Evolutionary conservation across 2,888 invertebrate genomes (phyloP), one percentile per base, ranked within the genome.

Genomic region (Athalia circularis): DNA sequence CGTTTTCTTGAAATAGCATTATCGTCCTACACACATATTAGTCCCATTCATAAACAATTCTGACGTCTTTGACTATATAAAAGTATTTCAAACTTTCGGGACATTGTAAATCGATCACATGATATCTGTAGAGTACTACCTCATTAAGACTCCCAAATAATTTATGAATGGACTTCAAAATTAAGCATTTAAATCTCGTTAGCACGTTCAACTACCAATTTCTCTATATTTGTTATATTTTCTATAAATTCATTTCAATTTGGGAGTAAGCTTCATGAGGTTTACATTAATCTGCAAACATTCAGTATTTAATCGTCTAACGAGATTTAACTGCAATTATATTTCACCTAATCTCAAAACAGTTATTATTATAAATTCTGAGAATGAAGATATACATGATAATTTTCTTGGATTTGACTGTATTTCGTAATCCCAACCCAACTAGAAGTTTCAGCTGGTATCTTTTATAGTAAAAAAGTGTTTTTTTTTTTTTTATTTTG

Each of bases 91-190:
- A 11, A 3, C 29, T 15, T 68, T 64, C 77, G 74, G 29, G 70
- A 59, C 65, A 52, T 81, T 79, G 79, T 78, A 79, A 77, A 76
- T 78, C 47, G 47, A 13, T 65, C 9, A 52, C 79, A 78, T 75
- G n/a, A 48, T 50, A 43, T 61, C 77, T 45, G 29, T 77, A 15
- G 62, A 52, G 76, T 77, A 81, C 77, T 80, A 87, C 90, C 90
- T 90, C 89, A 89, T 90, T 88, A 90, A 90, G 89, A 87, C 89
- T 90, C 90, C 90, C 90, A 90, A 90, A 90, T 90, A 88, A 88
- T 85, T 86, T 86, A 88, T 87, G 88, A 90, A 89, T 90, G 88
- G 87, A 82, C 80, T 82, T 80, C 82, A 76, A 29, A 72, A 79
- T 83, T 79, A 77, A 79, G 89, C 89, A 83, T 87, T 90, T 90